Evolutionary conservation across 1,140 invertebrate genomes (phyloP), one percentile per base, ranked within the genome.

Genomic region (Pseudobourletiella spinata): DNA sequence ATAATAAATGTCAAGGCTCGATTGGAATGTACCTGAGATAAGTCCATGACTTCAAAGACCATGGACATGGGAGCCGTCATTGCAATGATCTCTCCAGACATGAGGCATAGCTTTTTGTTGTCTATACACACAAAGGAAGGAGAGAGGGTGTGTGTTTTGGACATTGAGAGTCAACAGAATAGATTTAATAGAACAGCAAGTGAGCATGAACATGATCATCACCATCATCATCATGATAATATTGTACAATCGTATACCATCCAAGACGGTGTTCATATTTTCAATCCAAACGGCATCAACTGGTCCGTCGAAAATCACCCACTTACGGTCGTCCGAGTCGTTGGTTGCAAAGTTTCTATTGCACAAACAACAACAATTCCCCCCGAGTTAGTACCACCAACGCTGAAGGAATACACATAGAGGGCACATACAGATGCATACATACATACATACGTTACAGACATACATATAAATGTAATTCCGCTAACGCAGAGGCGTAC

Each of bases 281-380:
- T 95, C 91, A 67, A 95, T 92, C 92, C 92, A 96, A 2, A 92
- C 85, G 1, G 91, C 88, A 75, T 95, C 91, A 0, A 95, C 88
- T 0, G 91, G 80, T 3, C 92, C 92, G 75, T 95, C 92, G 71
- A 89, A 89, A 11, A 89, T 74, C 15, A 86, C 75, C 84, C 83
- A 86, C 74, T 89, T 93, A 59, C 85, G 79, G 62, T 87, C 83
- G 3, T 68, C 61, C 81, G 77, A 3, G 80, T 85, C 80, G 32
- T 85, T 81, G 25, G 77, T 79, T 3, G 82, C 80, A 78, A 84
- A 88, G 54, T 69, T 65, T 35, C 70, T 65, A 22, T n/a, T n/a
- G n/a, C n/a, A 6, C 50, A 57, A 57, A 15, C 43, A 15, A 24
- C 46, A 50, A 11, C 22, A 57, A n/a, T 54, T 54, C 14, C 14